These are phyloP conservation scores for Colinus virginianus DNA, from an alignment of 2,113 vertebrate genomes.

Conservation along the genomic window DNA sequence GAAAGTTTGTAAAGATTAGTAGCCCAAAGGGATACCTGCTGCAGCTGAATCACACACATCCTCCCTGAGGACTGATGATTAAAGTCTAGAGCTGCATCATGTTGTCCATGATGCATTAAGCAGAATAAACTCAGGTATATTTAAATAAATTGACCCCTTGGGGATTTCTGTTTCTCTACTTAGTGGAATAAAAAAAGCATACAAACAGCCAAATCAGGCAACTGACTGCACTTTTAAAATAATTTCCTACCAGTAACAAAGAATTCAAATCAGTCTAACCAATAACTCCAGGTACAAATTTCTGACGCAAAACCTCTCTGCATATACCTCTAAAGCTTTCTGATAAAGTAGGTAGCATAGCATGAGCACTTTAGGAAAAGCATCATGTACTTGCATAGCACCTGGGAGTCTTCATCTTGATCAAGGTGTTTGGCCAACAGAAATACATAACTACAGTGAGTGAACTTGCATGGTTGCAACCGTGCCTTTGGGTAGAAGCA, in stretches of 20 bases:
- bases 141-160: neutral
- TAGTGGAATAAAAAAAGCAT: accelerated
- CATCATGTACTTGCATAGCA: neutral
- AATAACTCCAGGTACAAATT: neutral
- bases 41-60: neutral
- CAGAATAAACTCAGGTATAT: neutral
- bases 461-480: neutral
- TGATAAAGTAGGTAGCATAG: neutral
- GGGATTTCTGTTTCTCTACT: neutral
- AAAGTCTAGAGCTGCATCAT: neutral
- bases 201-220: neutral
- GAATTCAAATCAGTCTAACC: neutral
- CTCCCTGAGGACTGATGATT: neutral
- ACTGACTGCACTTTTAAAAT: neutral
- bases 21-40: constrained; percentile 1
- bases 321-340: neutral
- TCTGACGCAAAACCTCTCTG: neutral
- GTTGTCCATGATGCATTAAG: neutral
- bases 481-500: neutral
- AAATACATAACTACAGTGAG: accelerated
- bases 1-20: neutral
- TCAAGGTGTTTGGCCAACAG: neutral
- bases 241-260: neutral
- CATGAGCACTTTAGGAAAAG: neutral
- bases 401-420: neutral